Percentiles rank a stretch among this genome's conserved stretches.
Conservation (phyloP, 2,888 invertebrate species). For the Aphidoletes aphidimyza region DNA sequence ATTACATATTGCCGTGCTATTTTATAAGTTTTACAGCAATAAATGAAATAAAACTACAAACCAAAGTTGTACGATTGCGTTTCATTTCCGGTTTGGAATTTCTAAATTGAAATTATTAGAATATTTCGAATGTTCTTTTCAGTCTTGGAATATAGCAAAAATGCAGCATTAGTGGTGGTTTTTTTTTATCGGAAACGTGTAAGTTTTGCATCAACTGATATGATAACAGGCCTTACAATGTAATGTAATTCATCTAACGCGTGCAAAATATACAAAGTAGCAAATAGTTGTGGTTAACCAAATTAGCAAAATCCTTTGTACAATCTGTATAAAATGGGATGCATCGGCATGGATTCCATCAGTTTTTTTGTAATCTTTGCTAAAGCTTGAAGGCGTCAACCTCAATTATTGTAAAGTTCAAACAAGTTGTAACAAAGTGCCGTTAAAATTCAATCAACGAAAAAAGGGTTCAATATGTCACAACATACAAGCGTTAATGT, state of each 20-base stretch:
- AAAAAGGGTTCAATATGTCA: too few relatives aligned
- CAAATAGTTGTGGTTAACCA: neutral
- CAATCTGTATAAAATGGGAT: neutral
- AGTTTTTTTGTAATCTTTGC: neutral
- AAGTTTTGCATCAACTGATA: too few relatives aligned
- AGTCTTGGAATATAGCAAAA: too few relatives aligned
- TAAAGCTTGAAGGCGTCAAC: too few relatives aligned
- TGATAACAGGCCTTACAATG: neutral
- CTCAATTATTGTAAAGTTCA: too few relatives aligned
- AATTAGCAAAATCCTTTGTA: neutral
- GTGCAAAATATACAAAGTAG: neutral
- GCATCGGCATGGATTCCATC: neutral
- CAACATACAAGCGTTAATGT: too few relatives aligned
- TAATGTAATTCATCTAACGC: too few relatives aligned
- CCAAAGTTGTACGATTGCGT: neutral
- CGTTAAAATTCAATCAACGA: too few relatives aligned
- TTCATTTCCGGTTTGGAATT: neutral
- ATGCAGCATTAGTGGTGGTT: neutral
- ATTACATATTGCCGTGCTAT: slow-evolving; percentile 36
- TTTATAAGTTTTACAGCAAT: slow-evolving; percentile 27
- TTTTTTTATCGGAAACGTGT: too few relatives aligned
- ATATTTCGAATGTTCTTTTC: neutral
- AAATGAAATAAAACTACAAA: neutral
- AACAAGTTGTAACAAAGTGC: too few relatives aligned
- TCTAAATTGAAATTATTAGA: too few relatives aligned